Evolutionary conservation across 2,113 vertebrate species (phyloP).

Genomic region (Scomber scombrus): DNA sequence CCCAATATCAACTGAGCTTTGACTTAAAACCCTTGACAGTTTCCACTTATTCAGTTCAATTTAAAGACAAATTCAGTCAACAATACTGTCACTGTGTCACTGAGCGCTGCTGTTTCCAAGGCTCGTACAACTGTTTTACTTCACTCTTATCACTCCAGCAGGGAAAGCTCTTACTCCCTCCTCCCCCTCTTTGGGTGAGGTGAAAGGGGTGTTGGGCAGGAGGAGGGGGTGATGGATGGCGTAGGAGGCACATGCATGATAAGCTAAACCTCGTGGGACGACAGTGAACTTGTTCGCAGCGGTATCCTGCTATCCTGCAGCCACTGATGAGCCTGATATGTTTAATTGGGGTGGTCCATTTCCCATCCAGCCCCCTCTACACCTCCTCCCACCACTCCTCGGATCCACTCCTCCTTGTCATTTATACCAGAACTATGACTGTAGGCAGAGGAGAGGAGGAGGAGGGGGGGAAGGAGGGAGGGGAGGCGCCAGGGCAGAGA

Average conservation of each 20-base stretch:
- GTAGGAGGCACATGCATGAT: conserved; percentile 66
- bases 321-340: conserved; percentile 79
- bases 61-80: not conserved
- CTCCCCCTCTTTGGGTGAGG: conserved; percentile 41
- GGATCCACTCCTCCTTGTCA: conserved; percentile 70
- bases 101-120: not conserved
- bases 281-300: conserved; percentile 68
- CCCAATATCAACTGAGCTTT: too few relatives aligned
- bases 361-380: conserved; percentile 31
- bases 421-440: conserved; percentile 74
- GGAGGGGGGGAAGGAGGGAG: not conserved
- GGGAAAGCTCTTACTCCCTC: conserved; percentile 17
- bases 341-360: conserved; percentile 84
- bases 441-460: conserved; percentile 48
- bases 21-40: not conserved
- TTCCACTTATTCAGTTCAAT: not conserved
- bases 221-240: conserved; percentile 28
- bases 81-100: not conserved
- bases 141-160: conserved; percentile 47
- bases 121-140: conserved; percentile 62
- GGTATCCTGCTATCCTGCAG: conserved; percentile 65
- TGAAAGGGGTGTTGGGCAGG: not conserved
- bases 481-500: conserved; percentile 27
- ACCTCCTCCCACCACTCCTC: conserved; percentile 50
- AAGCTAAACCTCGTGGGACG: conserved; percentile 74